Base-by-base conservation (phyloP, 2,797 vertebrate genomes). In the Tympanoctomys barrerae region DNA sequence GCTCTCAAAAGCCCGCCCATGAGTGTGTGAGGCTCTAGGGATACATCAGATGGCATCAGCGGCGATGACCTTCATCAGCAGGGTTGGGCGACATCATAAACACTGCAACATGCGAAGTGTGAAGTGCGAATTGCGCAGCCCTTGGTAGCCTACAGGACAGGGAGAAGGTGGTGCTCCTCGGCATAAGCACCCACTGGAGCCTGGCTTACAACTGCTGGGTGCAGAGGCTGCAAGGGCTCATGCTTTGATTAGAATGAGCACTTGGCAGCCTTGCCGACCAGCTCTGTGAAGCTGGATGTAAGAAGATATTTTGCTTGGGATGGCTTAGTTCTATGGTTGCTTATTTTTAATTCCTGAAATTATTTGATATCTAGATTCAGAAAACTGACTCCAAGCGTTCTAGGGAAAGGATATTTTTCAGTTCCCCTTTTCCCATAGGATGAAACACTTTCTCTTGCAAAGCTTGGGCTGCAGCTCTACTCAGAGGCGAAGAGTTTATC, bases 301-400 rank as follows among this genome's bases (percentile, higher is more conserved):
- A 68, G 54, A 62, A 79, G 26, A 71, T 18, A 57, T 86, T 87
- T 19, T 31, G 22, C 87, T 68, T 33, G 52, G 52, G 85, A n/a
- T 89, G 54, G 64, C 42, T 83, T 71, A 36, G 42, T 12, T 89
- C 14, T 84, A 39, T 73, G 79, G 83, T 87, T 31, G 77, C 52
- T 96, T 89, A 80, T 21, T n/a, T 89, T 42, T 64, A 92, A 75
- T 22, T n/a, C 22, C 26, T 87, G 42, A 87, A 70, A 86, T 91
- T 84, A 89, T 57, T 93, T 93, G 19, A 83, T 84, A 80, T 87
- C 13, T 71, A 81, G 33, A 26, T 85, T 93, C 66, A 85, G 19
- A 91, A 90, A 90, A 81, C 16, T 92, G 79, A 89, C 19, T 77
- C 28, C 57, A 68, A 52, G 64, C 83, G 49, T 88, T 78, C 68